Evolutionary conservation across 2,888 invertebrate genomes (phyloP).

Genomic region (Drosophila ustulata): DNA sequence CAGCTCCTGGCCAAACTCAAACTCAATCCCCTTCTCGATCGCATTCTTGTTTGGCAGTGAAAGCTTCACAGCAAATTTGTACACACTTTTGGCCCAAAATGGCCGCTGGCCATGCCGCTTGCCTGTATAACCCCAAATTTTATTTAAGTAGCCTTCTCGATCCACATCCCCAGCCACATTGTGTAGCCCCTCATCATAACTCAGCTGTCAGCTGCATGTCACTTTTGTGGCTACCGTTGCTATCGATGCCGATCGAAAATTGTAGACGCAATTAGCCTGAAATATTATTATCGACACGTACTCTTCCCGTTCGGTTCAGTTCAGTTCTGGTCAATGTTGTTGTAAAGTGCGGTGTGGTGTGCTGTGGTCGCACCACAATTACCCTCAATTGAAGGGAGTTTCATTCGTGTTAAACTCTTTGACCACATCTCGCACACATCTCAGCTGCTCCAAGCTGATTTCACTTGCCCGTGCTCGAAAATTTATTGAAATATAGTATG

Average conservation of each 20-base stretch:
- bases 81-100: conserved; percentile 68
- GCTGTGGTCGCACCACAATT: conserved; percentile 69
- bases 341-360: conserved; percentile 2
- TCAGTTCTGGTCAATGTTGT: conserved; percentile 18
- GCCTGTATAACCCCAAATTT: conserved; percentile 56
- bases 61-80: conserved; percentile 76
- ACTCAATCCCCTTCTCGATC: conserved; percentile 13
- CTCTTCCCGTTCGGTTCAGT: conserved; percentile 41
- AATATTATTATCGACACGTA: conserved; percentile 81
- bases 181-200: conserved; percentile 66
- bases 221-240: conserved; percentile 82
- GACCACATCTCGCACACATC: conserved; percentile 68
- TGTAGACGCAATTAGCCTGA: conserved; percentile 76
- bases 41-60: conserved; percentile 47
- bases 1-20: conserved; percentile 6
- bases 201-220: conserved; percentile 82
- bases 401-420: conserved; percentile 79
- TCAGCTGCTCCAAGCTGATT: conserved; percentile 54
- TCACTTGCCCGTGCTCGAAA: conserved; percentile 43
- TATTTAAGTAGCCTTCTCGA: conserved; percentile 45
- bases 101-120: conserved; percentile 62
- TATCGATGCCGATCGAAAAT: conserved; percentile 69
- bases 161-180: not conserved
- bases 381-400: conserved; percentile 77
- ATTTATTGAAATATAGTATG: conserved; percentile 21